Base-by-base conservation (phyloP, 2,797 vertebrate genomes). In the Notoglanidium macrostoma region DNA sequence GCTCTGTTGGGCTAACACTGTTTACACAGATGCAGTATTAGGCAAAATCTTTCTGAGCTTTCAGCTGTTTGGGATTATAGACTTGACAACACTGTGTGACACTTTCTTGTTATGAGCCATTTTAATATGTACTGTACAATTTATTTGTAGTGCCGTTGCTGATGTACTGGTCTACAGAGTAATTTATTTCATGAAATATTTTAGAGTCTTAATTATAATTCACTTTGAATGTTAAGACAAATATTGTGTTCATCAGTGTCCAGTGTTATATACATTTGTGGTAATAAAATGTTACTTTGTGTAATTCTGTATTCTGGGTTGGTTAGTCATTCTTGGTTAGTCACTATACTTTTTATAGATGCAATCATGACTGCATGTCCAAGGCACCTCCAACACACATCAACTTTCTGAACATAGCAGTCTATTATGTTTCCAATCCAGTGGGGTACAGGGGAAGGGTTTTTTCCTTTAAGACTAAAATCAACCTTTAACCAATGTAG, bases 21-120 rank as follows among this genome's bases (percentile, higher is more conserved):
- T 89, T 88, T 88, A 89, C 86, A 87, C 80, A 89, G 85, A 84
- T 87, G 88, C 79, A 86, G 59, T 88, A 49, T 86, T 84, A 87
- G 77, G 46, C 74, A 51, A 90, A 86, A 85, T 63, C 26, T 72
- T 76, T 51, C 49, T 63, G 59, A 57, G 55, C 55, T 63, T 44
- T 85, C 35, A 74, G 26, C 72, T 87, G 59, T 29, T 44, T 54
- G 83, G 51, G 79, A 84, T 83, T 85, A 80, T 51, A 23, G 57
- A 76, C 67, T 80, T 55, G 54, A 76, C 15, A 82, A 46, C 74
- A 87, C 61, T 85, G 44, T 49, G 40, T 80, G 85, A 84, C 84
- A 86, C 26, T 84, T 84, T 46, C 49, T 61, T 73, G 40, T 78
- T 79, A 80, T 68, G 21, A 83, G 35, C 29, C 23, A n/a, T 73